Percentiles rank a stretch among this genome's conserved stretches.
These are phyloP conservation scores for Agapornis roseicollis DNA, from an alignment of 2,113 vertebrate genomes.

Conservation along the genomic window DNA sequence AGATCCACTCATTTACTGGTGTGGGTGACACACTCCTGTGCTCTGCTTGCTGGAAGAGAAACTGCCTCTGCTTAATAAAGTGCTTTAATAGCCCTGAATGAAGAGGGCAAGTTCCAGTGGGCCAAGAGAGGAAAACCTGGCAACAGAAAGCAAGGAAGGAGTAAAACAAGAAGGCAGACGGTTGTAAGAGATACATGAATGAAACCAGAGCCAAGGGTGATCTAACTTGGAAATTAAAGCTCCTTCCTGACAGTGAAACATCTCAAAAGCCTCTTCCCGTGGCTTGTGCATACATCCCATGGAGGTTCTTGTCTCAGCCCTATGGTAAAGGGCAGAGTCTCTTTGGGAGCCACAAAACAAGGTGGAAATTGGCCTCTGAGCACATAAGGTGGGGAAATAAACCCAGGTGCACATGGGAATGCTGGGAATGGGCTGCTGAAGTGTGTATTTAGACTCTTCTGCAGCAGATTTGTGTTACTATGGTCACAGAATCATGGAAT, in stretches of 20 bases:
- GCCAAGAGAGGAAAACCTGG: neutral
- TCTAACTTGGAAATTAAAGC: neutral
- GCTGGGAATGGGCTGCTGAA: neutral
- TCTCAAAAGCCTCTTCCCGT: neutral
- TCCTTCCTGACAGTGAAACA: neutral
- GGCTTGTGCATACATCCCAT: neutral
- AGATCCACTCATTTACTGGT: neutral
- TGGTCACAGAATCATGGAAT: neutral
- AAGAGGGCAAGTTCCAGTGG: neutral
- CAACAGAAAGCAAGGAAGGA: neutral
- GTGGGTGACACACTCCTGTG: neutral
- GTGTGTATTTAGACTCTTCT: neutral
- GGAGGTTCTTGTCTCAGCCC: neutral
- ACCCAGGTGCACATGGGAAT: rapidly evolving
- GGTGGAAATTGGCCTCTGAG: neutral
- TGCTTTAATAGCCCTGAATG: neutral
- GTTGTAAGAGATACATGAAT: neutral
- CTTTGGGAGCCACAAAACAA: neutral
- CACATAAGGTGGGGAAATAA: neutral
- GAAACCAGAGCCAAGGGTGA: neutral
- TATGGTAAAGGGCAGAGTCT: neutral
- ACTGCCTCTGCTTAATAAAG: neutral
- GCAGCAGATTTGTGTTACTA: neutral
- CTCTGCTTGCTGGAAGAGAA: neutral
- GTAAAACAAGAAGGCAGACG: neutral